These are phyloP conservation scores for human DNA, from an alignment of 2,113 vertebrate species.

Conservation along the genomic window DNA sequence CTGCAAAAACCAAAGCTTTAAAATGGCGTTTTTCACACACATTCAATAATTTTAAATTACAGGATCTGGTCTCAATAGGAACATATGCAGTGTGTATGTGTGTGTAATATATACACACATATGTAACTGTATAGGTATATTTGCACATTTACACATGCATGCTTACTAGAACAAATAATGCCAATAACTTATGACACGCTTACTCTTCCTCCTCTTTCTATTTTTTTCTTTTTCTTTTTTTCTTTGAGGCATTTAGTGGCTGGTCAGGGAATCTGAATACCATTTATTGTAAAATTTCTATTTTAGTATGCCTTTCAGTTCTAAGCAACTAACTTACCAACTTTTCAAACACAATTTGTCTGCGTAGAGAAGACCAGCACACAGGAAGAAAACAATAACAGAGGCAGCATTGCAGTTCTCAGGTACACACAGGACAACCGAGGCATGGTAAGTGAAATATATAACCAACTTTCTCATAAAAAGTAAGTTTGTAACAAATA, in stretches of 20 bases:
- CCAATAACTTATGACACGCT: background rate
- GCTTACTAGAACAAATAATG: background rate
- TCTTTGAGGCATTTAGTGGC: background rate
- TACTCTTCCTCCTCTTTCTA: background rate
- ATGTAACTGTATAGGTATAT: background rate
- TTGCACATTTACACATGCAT: background rate
- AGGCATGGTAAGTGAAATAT: fast-evolving
- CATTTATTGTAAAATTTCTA: background rate
- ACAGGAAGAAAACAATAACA: fast-evolving
- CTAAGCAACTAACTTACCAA: background rate
- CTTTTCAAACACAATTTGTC: background rate
- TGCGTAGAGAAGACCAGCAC: background rate
- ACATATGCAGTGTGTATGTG: background rate
- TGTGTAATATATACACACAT: background rate
- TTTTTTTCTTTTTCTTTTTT: background rate
- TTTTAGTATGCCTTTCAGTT: background rate
- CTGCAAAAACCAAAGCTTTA: background rate
- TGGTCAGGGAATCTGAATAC: background rate
- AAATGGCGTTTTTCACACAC: background rate
- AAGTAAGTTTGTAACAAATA: background rate
- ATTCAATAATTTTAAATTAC: background rate
- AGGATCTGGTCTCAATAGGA: background rate
- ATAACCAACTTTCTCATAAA: fast-evolving
- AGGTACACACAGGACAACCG: fast-evolving
- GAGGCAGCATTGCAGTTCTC: fast-evolving